These are phyloP conservation scores for Euspilapteryx auroguttella DNA, from an alignment of 2,888 invertebrate genomes.

Conservation along the genomic window DNA sequence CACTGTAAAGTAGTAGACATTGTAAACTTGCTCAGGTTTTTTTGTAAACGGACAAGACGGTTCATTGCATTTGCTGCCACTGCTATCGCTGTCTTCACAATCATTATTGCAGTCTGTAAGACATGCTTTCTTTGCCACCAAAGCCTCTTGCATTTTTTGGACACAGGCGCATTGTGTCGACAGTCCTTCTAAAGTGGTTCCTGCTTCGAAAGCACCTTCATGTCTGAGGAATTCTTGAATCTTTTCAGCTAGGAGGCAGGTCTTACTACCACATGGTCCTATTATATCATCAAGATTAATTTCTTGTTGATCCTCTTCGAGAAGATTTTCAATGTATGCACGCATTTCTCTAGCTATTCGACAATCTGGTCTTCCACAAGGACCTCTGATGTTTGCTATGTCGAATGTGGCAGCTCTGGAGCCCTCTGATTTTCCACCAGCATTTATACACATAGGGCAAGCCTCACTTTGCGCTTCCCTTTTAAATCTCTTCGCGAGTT, in stretches of 20 bases:
- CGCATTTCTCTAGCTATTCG: constrained; percentile 40
- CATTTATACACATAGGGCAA: constrained; percentile 33
- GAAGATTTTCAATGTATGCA: constrained; percentile 37
- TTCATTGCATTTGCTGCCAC: too few relatives aligned
- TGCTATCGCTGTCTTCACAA: constrained; percentile 20
- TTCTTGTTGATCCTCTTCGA: constrained; percentile 35
- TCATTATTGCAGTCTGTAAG: constrained; percentile 25
- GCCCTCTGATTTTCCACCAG: constrained; percentile 15
- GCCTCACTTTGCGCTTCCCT: constrained; percentile 26
- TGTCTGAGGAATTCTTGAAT: constrained; percentile 37
- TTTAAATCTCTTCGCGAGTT: constrained; percentile 33
- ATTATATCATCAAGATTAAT: constrained; percentile 29
- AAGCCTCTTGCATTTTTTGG: constrained; percentile 28
- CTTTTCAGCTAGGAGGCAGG: constrained; percentile 34
- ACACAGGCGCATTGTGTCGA: constrained; percentile 46
- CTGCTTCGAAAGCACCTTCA: constrained; percentile 27
- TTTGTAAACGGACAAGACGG: constrained; percentile 24
- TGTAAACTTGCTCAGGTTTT: constrained; percentile 18
- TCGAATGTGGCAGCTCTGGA: constrained; percentile 22
- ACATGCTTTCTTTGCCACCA: constrained; percentile 21
- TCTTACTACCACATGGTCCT: constrained; percentile 45
- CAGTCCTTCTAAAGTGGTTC: constrained; percentile 21
- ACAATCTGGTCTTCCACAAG: constrained; percentile 43
- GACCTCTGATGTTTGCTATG: constrained; percentile 42
- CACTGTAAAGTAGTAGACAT: constrained; percentile 43